Percentiles rank a stretch among this genome's conserved stretches.
These are phyloP conservation scores for Drosophila azteca DNA, from an alignment of 1,140 invertebrate genomes.

Conservation along the genomic window DNA sequence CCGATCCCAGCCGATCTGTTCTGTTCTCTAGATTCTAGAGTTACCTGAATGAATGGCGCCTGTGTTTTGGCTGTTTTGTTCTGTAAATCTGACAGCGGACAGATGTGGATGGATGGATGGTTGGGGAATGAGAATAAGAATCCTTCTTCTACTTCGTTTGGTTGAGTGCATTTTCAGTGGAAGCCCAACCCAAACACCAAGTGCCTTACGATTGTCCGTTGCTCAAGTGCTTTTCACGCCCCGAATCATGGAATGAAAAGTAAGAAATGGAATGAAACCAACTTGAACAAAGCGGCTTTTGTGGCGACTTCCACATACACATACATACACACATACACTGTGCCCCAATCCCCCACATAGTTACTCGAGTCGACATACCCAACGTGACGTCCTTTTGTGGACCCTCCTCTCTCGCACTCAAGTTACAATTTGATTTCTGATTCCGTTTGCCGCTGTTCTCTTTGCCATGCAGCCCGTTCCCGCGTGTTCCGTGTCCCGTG, in stretches of 20 bases:
- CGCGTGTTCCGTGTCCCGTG: not conserved
- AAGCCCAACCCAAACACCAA: conserved; percentile 36
- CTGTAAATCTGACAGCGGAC: conserved; percentile 45
- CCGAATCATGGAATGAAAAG: conserved; percentile 33
- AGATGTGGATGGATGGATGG: conserved; percentile 3
- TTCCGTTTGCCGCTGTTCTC: conserved; percentile 43
- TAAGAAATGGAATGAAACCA: conserved; percentile 31
- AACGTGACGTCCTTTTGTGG: conserved; percentile 61
- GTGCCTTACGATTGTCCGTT: conserved; percentile 32
- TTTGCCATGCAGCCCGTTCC: not conserved
- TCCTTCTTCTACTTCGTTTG: conserved; percentile 27
- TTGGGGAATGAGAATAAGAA: conserved; percentile 15
- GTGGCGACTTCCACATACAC: conserved; percentile 21
- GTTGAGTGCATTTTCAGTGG: conserved; percentile 48
- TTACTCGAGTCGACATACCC: not conserved
- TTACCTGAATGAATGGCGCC: conserved; percentile 40
- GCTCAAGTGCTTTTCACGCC: conserved; percentile 77
- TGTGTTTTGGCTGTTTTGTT: conserved; percentile 10
- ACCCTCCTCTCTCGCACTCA: conserved; percentile 53
- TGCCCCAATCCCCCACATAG: conserved; percentile 8
- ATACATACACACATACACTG: no score
- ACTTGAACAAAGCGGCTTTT: conserved; percentile 59
- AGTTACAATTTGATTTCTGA: conserved; percentile 78
- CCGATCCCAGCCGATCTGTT: conserved; percentile 34
- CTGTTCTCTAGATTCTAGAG: conserved; percentile 11